Conservation (phyloP, 2,888 invertebrate species). For the Lumbricus terrestris region DNA sequence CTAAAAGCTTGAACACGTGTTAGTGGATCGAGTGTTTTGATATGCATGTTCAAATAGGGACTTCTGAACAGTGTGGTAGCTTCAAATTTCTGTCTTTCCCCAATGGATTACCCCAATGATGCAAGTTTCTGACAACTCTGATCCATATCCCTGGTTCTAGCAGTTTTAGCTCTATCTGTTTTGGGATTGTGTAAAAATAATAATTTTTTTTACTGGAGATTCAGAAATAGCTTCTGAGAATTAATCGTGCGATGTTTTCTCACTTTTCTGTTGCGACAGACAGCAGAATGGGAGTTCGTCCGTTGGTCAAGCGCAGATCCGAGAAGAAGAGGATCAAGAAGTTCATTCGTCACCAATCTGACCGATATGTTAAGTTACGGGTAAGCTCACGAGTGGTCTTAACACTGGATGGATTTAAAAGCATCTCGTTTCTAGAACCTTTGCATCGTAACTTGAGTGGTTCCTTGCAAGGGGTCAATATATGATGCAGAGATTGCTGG, state of each 20-base stretch:
- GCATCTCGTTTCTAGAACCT: background rate
- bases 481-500: background rate
- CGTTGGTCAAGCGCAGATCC: constrained; percentile 64
- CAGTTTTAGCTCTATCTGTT: too few relatives aligned
- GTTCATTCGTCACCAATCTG: constrained; percentile 97
- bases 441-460: too few relatives aligned
- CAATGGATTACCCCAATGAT: background rate
- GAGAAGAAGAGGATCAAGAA: constrained; percentile 97
- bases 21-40: too few relatives aligned
- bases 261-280: background rate
- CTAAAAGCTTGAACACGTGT: too few relatives aligned
- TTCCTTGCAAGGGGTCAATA: background rate
- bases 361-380: constrained; percentile 93
- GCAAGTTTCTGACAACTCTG: background rate
- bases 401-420: background rate
- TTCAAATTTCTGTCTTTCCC: background rate
- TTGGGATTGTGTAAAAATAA: too few relatives aligned
- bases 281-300: constrained; percentile 48
- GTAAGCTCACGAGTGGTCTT: constrained; percentile 60
- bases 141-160: background rate
- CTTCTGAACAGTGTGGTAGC: background rate
- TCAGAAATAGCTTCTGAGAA: background rate
- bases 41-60: background rate
- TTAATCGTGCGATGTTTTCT: background rate
- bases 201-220: too few relatives aligned